A percentile compares a stretch with the other conserved stretches of the same genome.
Evolutionary conservation across 1,140 invertebrate genomes (phyloP).

Genomic region (Cyclargus thomasi): DNA sequence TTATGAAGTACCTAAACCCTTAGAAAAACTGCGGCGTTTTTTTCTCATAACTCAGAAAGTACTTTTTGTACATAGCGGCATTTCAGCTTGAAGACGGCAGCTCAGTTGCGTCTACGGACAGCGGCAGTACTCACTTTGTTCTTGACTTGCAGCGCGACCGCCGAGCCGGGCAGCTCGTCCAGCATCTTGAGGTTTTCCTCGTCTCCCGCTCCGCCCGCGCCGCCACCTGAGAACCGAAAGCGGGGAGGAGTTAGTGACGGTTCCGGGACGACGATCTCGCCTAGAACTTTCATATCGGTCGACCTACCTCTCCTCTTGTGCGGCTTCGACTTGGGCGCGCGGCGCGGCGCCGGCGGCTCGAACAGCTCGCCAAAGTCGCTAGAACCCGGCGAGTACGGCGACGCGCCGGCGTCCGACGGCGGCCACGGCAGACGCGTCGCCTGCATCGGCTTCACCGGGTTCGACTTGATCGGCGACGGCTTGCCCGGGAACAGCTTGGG

Average conservation of each 20-base stretch:
- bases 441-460: constrained; percentile 75
- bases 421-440: constrained; percentile 45
- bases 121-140: constrained; percentile 83
- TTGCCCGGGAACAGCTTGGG: constrained; percentile 70
- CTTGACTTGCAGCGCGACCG: constrained; percentile 96
- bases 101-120: too few species aligned
- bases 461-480: constrained; percentile 73
- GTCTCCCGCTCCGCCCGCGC: constrained; percentile 80
- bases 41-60: too few species aligned
- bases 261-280: neutral
- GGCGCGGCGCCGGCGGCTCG: constrained; percentile 80
- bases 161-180: constrained; percentile 93
- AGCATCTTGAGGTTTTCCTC: constrained; percentile 84
- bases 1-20: too few species aligned
- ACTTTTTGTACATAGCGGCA: too few species aligned
- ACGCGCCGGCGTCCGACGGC: constrained; percentile 79
- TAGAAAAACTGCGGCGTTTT: too few species aligned
- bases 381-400: constrained; percentile 89
- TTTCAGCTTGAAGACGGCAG: too few species aligned
- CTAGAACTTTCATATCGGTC: neutral
- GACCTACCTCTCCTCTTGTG: constrained; percentile 23
- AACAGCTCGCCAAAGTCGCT: constrained; percentile 90
- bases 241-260: neutral
- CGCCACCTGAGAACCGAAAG: constrained; percentile 26
- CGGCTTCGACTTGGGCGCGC: constrained; percentile 31